These are phyloP conservation scores for Epicampocera succincta DNA, from an alignment of 2,888 invertebrate genomes.

Conservation along the genomic window DNA sequence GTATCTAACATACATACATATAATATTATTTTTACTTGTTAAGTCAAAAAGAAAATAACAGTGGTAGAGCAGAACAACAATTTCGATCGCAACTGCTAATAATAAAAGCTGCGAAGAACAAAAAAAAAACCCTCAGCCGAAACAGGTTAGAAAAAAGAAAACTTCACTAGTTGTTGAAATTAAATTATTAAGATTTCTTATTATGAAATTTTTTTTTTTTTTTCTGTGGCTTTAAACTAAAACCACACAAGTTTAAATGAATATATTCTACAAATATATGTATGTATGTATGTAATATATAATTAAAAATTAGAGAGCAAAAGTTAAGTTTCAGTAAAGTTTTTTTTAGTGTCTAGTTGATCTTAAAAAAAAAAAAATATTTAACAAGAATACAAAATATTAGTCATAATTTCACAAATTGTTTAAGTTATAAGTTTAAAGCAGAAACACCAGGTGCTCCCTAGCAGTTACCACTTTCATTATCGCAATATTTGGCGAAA, in stretches of 20 bases:
- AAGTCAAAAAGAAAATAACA: conserved; percentile 57
- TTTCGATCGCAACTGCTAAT: neutral
- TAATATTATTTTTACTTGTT: conserved; percentile 46
- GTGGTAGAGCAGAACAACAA: conserved; percentile 8
- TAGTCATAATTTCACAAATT: conserved; percentile 4
- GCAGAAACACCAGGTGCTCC: no score
- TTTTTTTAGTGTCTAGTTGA: neutral
- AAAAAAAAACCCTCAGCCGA: neutral
- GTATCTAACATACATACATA: no score
- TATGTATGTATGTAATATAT: no score
- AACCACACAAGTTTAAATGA: conserved; percentile 1
- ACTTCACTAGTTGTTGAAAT: no score
- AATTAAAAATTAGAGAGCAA: conserved; percentile 34
- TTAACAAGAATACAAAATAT: no score
- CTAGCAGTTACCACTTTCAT: neutral
- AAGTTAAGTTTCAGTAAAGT: conserved; percentile 24
- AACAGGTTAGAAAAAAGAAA: no score
- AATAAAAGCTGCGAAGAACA: conserved; percentile 18
- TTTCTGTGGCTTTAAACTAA: conserved; percentile 2
- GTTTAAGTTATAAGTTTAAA: neutral
- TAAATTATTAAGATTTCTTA: no score
- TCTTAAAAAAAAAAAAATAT: conserved; percentile 9
- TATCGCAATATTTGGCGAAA: no score
- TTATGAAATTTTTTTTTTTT: no score
- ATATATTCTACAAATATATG: conserved; percentile 8